Conservation (phyloP, 30 jellyfish, hydroid and myxozoan species). For the Aurelia aurita region DNA sequence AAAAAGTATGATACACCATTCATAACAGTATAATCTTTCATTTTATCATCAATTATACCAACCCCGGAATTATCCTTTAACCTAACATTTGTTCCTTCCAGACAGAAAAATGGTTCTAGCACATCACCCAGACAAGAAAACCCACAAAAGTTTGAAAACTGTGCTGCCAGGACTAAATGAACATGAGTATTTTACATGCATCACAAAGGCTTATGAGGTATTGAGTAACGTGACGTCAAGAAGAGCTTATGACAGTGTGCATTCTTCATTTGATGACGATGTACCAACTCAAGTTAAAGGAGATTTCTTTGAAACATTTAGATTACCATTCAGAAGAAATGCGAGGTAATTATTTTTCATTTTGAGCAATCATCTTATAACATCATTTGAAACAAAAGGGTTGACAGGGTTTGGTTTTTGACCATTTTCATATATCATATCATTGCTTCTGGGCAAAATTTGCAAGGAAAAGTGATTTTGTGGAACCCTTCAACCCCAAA, state of each 20-base stretch:
- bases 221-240: constrained; percentile 77
- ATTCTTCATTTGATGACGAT: constrained; percentile 78
- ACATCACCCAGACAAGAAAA: constrained; percentile 96
- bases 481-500: too few relatives aligned
- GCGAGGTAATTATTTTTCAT: constrained; percentile 61
- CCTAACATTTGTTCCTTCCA: not conserved
- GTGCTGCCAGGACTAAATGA: constrained; percentile 82
- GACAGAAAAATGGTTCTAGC: constrained; percentile 87
- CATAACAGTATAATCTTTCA: too few relatives aligned
- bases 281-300: constrained; percentile 85
- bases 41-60: too few relatives aligned
- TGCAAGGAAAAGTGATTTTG: too few relatives aligned
- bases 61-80: not conserved
- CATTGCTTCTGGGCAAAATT: too few relatives aligned
- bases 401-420: too few relatives aligned
- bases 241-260: constrained; percentile 96
- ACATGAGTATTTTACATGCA: constrained; percentile 94
- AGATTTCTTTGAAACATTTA: constrained; percentile 77
- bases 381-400: too few relatives aligned
- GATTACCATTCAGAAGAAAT: constrained; percentile 66
- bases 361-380: too few relatives aligned
- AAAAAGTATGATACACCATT: too few relatives aligned
- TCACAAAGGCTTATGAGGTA: constrained; percentile 91
- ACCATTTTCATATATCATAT: too few relatives aligned
- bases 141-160: constrained; percentile 5